Conservation (phyloP, 1,140 invertebrate species). For the Frieseomelitta varia region DNA sequence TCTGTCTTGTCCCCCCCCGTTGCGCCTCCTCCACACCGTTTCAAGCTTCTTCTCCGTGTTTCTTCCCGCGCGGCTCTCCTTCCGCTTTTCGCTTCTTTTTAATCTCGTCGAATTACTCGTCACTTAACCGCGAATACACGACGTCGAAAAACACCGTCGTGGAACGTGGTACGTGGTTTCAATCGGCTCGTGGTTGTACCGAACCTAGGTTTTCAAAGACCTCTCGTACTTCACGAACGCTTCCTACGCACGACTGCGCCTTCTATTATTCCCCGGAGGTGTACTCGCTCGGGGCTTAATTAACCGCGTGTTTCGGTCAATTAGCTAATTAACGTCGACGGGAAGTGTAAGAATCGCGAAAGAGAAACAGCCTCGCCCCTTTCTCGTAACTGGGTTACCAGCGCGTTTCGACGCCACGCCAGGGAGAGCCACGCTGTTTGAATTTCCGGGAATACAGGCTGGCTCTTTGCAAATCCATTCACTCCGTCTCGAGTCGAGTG, state of each 20-base stretch:
- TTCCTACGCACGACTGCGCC: slow-evolving; percentile 43
- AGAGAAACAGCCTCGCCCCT: slow-evolving; percentile 6
- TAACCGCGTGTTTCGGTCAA: slow-evolving; percentile 62
- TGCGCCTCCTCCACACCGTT: background rate
- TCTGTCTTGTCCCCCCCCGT: background rate
- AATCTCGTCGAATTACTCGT: slow-evolving; percentile 18
- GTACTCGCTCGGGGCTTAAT: slow-evolving; percentile 53
- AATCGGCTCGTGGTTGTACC: background rate
- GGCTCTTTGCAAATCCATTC: background rate
- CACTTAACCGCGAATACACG: slow-evolving; percentile 13
- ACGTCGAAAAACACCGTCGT: background rate
- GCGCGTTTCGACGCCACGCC: background rate
- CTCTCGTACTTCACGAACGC: slow-evolving; percentile 7
- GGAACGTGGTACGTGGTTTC: background rate
- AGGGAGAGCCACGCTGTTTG: background rate
- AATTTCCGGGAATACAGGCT: background rate
- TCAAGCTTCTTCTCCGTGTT: background rate
- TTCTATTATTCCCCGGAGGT: slow-evolving; percentile 56
- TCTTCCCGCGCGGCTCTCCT: background rate
- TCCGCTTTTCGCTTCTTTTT: background rate
- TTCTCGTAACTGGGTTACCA: slow-evolving; percentile 57
- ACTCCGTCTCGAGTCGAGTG: background rate
- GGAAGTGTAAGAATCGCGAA: slow-evolving; percentile 47
- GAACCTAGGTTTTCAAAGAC: slow-evolving; percentile 13
- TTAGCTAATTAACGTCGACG: slow-evolving; percentile 70